Percentiles rank a stretch among this genome's conserved stretches.
Conservation (phyloP, 2,113 vertebrate genomes). For the Mesitornis unicolor region DNA sequence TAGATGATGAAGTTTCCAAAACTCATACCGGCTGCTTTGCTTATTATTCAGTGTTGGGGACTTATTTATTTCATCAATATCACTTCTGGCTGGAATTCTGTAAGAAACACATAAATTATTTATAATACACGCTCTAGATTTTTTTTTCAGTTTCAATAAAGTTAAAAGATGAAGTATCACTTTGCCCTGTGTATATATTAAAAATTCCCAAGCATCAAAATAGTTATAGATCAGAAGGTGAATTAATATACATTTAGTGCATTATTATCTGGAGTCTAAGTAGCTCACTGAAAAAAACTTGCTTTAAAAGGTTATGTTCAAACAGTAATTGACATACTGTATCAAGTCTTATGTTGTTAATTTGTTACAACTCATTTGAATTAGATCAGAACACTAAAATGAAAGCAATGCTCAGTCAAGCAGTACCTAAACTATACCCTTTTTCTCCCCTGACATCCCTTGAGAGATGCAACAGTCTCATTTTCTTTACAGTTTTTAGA, state of each 20-base stretch:
- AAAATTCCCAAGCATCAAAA: background rate
- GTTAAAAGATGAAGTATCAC: background rate
- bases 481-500: background rate
- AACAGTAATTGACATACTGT: background rate
- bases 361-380: background rate
- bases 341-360: background rate
- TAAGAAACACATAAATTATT: background rate
- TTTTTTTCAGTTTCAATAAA: background rate
- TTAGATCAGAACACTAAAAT: background rate
- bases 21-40: constrained; percentile 65
- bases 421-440: background rate
- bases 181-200: background rate
- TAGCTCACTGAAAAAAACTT: background rate
- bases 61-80: constrained; percentile 49
- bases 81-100: constrained; percentile 68
- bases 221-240: background rate
- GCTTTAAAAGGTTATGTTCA: background rate
- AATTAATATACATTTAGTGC: background rate
- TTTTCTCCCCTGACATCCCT: background rate
- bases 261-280: background rate
- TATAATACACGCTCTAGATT: background rate
- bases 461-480: background rate
- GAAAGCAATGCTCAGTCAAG: background rate
- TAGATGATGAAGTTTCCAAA: background rate
- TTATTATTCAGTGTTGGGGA: constrained; percentile 54